A percentile compares a stretch with the other conserved stretches of the same genome.
Conservation (phyloP, 2,888 invertebrate genomes). For the Lochmaea crataegi region DNA sequence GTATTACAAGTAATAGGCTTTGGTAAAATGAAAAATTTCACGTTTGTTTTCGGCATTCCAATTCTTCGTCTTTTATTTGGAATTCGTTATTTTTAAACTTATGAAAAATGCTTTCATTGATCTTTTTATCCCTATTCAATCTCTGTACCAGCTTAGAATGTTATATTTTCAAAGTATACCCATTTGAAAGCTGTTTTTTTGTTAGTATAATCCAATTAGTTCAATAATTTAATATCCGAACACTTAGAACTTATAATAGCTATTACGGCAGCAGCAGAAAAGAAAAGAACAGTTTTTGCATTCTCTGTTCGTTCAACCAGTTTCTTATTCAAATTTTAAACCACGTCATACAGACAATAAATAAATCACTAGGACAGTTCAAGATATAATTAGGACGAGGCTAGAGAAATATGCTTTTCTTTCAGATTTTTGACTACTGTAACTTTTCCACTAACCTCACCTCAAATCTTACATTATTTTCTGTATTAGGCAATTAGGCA, state of each 20-base stretch:
- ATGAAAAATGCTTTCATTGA: not conserved
- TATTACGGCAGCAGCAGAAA: not conserved
- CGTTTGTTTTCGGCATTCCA: not conserved
- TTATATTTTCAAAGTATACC: conserved; percentile 4
- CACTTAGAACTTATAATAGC: conserved; percentile 26
- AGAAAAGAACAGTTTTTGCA: not conserved
- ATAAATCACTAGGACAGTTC: not conserved
- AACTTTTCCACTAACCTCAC: too few relatives aligned
- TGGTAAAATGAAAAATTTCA: not conserved
- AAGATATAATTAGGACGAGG: not conserved
- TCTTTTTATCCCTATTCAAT: conserved; percentile 3
- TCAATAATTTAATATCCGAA: conserved; percentile 26
- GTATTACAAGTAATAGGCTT: not conserved
- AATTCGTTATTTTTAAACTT: not conserved
- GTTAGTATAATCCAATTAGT: conserved; percentile 24
- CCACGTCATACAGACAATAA: not conserved
- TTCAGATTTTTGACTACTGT: not conserved
- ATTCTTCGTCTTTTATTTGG: not conserved
- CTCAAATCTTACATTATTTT: too few relatives aligned
- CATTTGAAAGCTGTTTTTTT: conserved; percentile 16
- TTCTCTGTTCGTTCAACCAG: not conserved
- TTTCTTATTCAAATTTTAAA: not conserved
- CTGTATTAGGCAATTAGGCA: too few relatives aligned
- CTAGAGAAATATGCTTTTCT: not conserved
- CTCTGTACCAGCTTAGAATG: conserved; percentile 7